Percentiles rank a stretch among this genome's conserved stretches.
Evolutionary conservation across 2,113 vertebrate genomes (phyloP).

Genomic region (Ascaphus truei): DNA sequence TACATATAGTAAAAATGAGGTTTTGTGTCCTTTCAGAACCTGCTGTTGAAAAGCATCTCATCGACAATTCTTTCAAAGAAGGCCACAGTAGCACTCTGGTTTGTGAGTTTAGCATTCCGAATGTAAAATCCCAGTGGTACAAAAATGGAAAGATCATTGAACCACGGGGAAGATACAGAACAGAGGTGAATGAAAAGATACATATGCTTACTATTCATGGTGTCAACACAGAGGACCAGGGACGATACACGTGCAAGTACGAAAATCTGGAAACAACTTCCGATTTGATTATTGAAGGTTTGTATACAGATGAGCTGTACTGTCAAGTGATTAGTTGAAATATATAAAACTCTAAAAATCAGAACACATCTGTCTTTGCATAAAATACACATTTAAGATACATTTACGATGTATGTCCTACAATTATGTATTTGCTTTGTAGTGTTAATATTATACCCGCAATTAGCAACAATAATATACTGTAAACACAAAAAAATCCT

Average conservation of each 20-base stretch:
- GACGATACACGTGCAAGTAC: slow-evolving; percentile 82
- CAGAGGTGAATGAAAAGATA: slow-evolving; percentile 83
- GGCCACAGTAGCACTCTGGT: slow-evolving; percentile 80
- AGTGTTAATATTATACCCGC: no score
- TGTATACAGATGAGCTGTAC: slow-evolving; percentile 38
- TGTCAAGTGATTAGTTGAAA: neutral
- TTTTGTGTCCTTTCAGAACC: slow-evolving; percentile 58
- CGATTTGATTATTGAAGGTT: slow-evolving; percentile 90
- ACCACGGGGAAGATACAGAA: slow-evolving; percentile 76
- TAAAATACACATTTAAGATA: no score
- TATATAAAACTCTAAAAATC: no score
- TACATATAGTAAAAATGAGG: neutral
- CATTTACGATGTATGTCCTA: no score
- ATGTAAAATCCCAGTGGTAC: slow-evolving; percentile 87
- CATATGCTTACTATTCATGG: slow-evolving; percentile 88
- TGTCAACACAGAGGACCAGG: slow-evolving; percentile 85
- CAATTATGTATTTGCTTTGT: no score
- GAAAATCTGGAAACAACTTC: slow-evolving; percentile 82
- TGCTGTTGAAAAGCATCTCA: slow-evolving; percentile 82
- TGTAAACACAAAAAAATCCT: no score
- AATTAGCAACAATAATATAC: no score
- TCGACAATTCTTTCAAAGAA: slow-evolving; percentile 88
- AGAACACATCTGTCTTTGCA: no score
- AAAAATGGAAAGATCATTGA: slow-evolving; percentile 84
- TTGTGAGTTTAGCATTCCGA: slow-evolving; percentile 91